These are phyloP conservation scores for Platycnemis pennipes DNA, from an alignment of 2,888 invertebrate species.

Conservation along the genomic window DNA sequence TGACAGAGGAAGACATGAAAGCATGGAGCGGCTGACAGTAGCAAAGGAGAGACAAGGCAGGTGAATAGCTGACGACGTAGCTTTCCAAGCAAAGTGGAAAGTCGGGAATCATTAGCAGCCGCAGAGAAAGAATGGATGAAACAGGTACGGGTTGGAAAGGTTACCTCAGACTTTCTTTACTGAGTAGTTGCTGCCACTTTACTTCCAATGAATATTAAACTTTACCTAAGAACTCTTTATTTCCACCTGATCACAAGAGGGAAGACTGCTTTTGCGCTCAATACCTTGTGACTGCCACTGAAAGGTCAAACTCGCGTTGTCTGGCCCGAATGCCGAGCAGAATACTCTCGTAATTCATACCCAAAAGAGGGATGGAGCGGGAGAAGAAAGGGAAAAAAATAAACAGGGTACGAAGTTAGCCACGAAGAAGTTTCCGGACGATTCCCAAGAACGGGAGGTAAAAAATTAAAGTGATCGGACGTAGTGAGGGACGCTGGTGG, in stretches of 20 bases:
- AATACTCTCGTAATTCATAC: background rate
- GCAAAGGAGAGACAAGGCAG: background rate
- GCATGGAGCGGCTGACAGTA: background rate
- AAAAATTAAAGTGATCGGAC: background rate
- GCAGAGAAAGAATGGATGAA: background rate
- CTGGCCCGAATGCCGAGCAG: background rate
- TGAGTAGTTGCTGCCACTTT: background rate
- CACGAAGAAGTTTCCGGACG: background rate
- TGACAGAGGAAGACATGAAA: background rate
- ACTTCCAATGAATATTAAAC: background rate
- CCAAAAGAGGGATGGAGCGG: background rate
- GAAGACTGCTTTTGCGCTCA: background rate
- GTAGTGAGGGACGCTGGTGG: background rate
- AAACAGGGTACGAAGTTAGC: background rate
- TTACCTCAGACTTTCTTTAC: background rate
- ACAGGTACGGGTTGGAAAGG: background rate
- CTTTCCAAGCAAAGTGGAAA: background rate
- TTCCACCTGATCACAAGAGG: background rate
- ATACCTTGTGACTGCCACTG: background rate
- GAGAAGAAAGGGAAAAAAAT: background rate
- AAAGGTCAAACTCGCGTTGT: background rate
- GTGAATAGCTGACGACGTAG: background rate
- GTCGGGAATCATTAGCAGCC: background rate
- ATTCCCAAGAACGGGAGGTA: background rate
- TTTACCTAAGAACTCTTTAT: background rate